Base-by-base conservation (phyloP, 1,140 invertebrate species). In the Cryptotermes secundus region DNA sequence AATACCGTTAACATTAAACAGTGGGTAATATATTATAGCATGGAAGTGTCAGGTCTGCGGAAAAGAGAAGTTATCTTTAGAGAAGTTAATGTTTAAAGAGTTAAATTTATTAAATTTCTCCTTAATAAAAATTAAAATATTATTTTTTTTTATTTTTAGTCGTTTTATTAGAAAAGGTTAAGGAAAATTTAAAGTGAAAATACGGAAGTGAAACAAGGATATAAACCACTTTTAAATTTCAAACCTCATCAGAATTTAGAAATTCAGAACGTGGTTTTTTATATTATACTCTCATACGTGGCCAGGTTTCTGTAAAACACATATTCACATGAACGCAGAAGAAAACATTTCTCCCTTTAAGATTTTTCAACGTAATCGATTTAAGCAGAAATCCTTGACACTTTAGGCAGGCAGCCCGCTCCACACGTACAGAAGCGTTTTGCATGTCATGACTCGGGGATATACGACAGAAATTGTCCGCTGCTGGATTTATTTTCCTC, bases 321-420 rank as follows among this genome's bases (percentile, higher is more conserved):
- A 72, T 14, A 72, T 72, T 3, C 16, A 31, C 26, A 72, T 6
- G n/a, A 72, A 72, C 3, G 59, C 31, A 31, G n/a, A n/a, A 72
- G 9, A 72, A 72, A n/a, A 31, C n/a, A 31, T 72, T 72, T 72
- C 26, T 72, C n/a, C n/a, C n/a, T 72, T 6, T 72, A 72, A 72
- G 59, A 31, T n/a, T n/a, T 72, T 31, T 72, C 59, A 72, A 31
- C 59, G n/a, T 72, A 72, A 72, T 72, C 59, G 59, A 72, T 72
- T 72, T 72, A 72, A 72, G 59, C 31, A 72, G 59, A 72, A 72
- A 72, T 72, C 59, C 59, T 72, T 72, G 59, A 72, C 59, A 72
- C 59, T 72, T 72, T 72, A 72, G 59, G 59, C 31, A 72, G 59
- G 59, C 59, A 72, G 59, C 59, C 59, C 59, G 7, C 59, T 10